Base-by-base conservation (phyloP, 2,888 invertebrate species). In the Pardosa pseudoannulata region DNA sequence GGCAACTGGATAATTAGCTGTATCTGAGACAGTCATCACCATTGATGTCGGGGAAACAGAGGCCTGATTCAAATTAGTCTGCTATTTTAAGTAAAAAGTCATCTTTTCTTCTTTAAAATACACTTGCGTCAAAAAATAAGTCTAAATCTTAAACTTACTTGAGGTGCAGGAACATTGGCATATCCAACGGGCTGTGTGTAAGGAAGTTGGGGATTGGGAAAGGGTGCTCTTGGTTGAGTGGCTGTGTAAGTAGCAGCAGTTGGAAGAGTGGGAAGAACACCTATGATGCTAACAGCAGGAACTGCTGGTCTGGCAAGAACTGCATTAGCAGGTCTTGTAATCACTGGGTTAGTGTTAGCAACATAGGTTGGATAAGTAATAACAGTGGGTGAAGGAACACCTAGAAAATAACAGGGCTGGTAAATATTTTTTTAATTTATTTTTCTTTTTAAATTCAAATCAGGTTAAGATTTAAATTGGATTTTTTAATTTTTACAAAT, bases 321-420 rank as follows among this genome's bases (percentile, higher is more conserved):
- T 11, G 79, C 46, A 28, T 62, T 68, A n/a, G 86, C 71, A 13
- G 79, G 64, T 16, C 86, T 79, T 3, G 75, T 80, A 27, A 87
- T 74, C 1, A 80, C 70, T 1, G 86, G 46, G 36, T 68, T 79
- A 27, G 78, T 68, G 46, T 79, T 87, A 65, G 86, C 86, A n/a
- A 87, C 86, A 39, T 87, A 87, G 7, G 86, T 87, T 31, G 86
- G 86, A 41, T 87, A 87, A 19, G 86, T 75, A 27, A 87, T 87
- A n/a, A 87, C 86, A 29, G 86, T 70, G 1, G 65, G 86, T 23
- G 86, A 87, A 36, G 78, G 70, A 56, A 78, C n/a, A 23, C 32
- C 68, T 78, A 32, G 19, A 76, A 67, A 11, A n/a, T n/a, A n/a
- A n/a, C n/a, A n/a, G n/a, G n/a, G n/a, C n/a, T n/a, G n/a, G n/a